These are phyloP conservation scores for Caenorhabditis parvicauda DNA, from an alignment of 2,888 invertebrate genomes.

Conservation along the genomic window DNA sequence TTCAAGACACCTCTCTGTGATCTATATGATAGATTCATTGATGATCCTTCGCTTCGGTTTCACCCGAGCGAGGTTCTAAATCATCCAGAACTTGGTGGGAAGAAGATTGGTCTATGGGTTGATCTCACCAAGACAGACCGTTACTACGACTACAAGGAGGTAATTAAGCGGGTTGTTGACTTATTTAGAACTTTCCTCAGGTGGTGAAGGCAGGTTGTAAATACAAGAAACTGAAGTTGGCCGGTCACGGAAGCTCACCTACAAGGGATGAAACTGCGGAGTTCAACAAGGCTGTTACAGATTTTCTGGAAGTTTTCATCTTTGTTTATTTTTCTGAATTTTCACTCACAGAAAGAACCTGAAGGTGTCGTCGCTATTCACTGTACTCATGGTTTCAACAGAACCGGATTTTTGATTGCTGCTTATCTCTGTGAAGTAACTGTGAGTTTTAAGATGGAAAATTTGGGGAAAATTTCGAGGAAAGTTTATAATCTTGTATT, in stretches of 20 bases:
- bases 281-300: slow-evolving; percentile 89
- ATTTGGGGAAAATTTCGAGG: background rate
- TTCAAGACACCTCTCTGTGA: slow-evolving; percentile 88
- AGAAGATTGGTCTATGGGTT: slow-evolving; percentile 88
- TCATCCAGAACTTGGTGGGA: slow-evolving; percentile 36
- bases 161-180: slow-evolving; percentile 63
- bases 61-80: slow-evolving; percentile 81
- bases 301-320: slow-evolving; percentile 31
- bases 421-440: slow-evolving; percentile 81
- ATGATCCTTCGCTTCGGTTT: slow-evolving; percentile 77
- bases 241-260: slow-evolving; percentile 83
- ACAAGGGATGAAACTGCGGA: slow-evolving; percentile 77
- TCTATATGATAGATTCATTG: slow-evolving; percentile 80
- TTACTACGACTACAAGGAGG: slow-evolving; percentile 81
- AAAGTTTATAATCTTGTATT: background rate
- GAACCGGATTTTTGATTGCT: slow-evolving; percentile 90
- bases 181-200: slow-evolving; percentile 26
- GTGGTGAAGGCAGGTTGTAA: slow-evolving; percentile 63
- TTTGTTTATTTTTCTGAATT: background rate
- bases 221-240: slow-evolving; percentile 74
- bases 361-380: slow-evolving; percentile 72
- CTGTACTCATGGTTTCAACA: slow-evolving; percentile 97
- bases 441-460: slow-evolving; percentile 8
- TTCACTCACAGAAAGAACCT: slow-evolving; percentile 34
- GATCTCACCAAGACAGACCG: slow-evolving; percentile 91